phyloP scores from a whole-genome alignment of 2,113 vertebrate species.

The Rhinopomastus cyanomelas region DNA sequence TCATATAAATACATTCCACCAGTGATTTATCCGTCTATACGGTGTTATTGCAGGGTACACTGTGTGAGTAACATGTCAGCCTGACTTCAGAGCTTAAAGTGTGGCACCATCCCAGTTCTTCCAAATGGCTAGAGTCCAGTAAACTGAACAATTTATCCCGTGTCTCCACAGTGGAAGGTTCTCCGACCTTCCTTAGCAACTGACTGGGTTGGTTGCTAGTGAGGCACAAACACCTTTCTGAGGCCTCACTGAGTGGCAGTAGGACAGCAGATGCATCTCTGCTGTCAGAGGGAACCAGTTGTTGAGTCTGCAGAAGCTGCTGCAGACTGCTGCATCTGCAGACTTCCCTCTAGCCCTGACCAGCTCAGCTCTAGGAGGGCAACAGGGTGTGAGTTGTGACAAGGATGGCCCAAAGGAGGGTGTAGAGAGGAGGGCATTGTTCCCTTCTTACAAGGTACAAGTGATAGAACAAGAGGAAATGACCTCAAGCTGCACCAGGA shows the following conservation, averaged over 20 bases:
- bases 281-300: background rate
- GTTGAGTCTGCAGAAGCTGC: background rate
- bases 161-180: background rate
- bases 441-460: no score
- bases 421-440: no score
- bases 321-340: background rate
- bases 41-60: background rate
- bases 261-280: fast-evolving
- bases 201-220: background rate
- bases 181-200: background rate
- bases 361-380: background rate
- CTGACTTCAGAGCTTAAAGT: background rate
- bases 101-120: background rate
- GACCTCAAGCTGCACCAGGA: no score
- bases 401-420: background rate
- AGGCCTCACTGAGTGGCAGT: background rate
- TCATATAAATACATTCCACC: conserved; percentile 13
- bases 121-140: background rate
- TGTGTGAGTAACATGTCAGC: background rate
- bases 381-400: background rate
- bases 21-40: conserved; percentile 9
- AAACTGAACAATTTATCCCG: background rate
- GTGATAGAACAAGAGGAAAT: no score
- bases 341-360: background rate
- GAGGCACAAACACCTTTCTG: background rate